Evolutionary conservation across 2,113 vertebrate genomes (phyloP), one percentile per base, ranked within the genome.

Genomic region (Microcebus lehilahytsara): DNA sequence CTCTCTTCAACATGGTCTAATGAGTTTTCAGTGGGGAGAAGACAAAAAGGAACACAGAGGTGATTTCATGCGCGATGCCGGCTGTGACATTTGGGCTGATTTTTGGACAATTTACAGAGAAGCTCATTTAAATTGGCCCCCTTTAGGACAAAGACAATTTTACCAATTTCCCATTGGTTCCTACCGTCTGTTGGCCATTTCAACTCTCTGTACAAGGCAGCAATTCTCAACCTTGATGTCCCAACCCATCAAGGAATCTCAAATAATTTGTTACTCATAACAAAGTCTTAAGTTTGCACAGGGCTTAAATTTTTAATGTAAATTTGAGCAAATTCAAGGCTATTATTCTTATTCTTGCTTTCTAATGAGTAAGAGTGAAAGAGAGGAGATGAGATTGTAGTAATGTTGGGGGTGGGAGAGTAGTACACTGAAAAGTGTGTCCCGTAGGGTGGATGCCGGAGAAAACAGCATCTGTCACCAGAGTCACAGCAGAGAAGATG

Each of bases 391-490:
- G n/a, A 20, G 34, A 25, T 7, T 67, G 49, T 12, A 77, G 71
- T 34, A 25, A 40, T 0, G 19, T 9, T 11, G n/a, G 25, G 8
- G 64, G 13, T 27, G 60, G 16, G 75, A 23, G 19, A 56, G 4
- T 19, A 4, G 60, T 6, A 0, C 1, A 4, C 2, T 9, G 13
- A 51, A 30, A 53, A 20, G 69, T 3, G 22, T 17, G 40, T 10
- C 25, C 27, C 22, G 0, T 7, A 25, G 60, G 27, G 13, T 2
- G 53, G 27, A 10, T 2, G 81, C n/a, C 34, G 5, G 10, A 27
- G 40, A 51, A 27, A 23, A 46, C 8, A 83, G 30, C 49, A 3
- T 75, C 23, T 5, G 42, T 51, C 17, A 10, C 22, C 74, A 94
- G 37, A 23, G 14, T n/a, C 23, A 9, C 16, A 1, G 0, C 40